phyloP scores from a whole-genome alignment of 2,888 invertebrate species.

The Stenurella melanura region DNA sequence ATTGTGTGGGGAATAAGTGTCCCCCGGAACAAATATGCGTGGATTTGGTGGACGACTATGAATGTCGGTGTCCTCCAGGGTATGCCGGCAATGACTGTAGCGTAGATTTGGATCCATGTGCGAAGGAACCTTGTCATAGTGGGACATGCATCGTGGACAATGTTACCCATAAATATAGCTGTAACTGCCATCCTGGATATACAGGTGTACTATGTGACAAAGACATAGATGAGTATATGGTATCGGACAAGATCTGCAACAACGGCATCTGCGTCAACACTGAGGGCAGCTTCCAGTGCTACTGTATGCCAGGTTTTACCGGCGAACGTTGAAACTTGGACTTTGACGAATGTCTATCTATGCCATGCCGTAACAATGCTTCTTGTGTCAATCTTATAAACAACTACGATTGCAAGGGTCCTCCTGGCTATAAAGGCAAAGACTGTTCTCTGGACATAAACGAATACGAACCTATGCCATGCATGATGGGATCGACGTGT shows the following conservation, averaged over 20 bases:
- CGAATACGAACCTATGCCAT: constrained; percentile 88
- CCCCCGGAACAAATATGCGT: constrained; percentile 74
- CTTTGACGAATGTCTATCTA: constrained; percentile 90
- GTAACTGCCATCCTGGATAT: constrained; percentile 82
- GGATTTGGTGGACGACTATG: constrained; percentile 76
- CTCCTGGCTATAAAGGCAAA: constrained; percentile 87
- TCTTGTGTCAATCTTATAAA: constrained; percentile 89
- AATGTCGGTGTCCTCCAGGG: constrained; percentile 79
- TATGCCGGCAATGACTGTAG: constrained; percentile 78
- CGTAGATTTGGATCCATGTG: constrained; percentile 78
- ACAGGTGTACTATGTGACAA: constrained; percentile 77
- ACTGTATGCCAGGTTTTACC: constrained; percentile 91
- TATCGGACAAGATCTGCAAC: constrained; percentile 80
- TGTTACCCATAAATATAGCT: constrained; percentile 80
- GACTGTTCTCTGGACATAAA: constrained; percentile 89
- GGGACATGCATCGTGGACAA: constrained; percentile 72
- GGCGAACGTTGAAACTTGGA: constrained; percentile 89
- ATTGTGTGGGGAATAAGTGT: constrained; percentile 77
- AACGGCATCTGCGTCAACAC: constrained; percentile 89
- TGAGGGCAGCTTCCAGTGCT: constrained; percentile 87
- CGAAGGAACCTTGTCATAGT: constrained; percentile 82
- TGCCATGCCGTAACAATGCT: constrained; percentile 89
- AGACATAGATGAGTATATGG: constrained; percentile 86
- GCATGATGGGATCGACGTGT: constrained; percentile 85
- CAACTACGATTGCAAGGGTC: constrained; percentile 88